Base-by-base conservation (phyloP, 2,888 invertebrate genomes). In the Antitype chi region DNA sequence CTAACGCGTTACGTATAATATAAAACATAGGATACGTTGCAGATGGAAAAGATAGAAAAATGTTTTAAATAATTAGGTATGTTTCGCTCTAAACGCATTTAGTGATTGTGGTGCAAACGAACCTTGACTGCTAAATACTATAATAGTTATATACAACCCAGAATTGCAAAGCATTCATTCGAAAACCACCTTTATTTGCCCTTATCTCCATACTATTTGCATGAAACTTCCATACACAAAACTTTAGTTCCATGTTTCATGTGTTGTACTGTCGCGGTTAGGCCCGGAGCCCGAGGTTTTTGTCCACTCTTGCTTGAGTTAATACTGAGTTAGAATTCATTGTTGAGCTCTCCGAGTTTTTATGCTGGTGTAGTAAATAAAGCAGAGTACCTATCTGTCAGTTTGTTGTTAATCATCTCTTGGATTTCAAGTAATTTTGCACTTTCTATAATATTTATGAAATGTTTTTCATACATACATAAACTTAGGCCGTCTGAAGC, bases 291-390 rank as follows among this genome's bases (percentile, higher is more conserved):
- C 59, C 76, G 62, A 49, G 73, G 60, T 82, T 82, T 82, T 85
- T 82, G 86, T 60, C 43, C 75, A 79, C 63, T 49, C 76, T 59
- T 70, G 67, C 81, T 76, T 76, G 70, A 82, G 76, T 81, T 81
- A 81, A 85, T 85, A 53, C 82, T 59, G 69, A 81, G 85, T 82
- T 85, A 68, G 82, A 80, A 76, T 82, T 85, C 85, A 82, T 82
- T 85, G 81, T 85, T 59, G 15, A 69, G 64, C 55, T 64, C 32
- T 23, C 43, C 0, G 8, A 53, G 74, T 81, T 82, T 85, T 81
- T 82, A 62, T 82, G 47, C 64, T 66, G 59, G 70, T 15, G 15
- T 55, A 38, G 67, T 68, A 63, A 63, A 81, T 80, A 75, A 81
- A 67, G 32, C 32, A 11, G 8, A 32, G 9, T 28, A 63, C n/a